Base-by-base conservation (phyloP, 2,888 invertebrate genomes). In the Euzetes globulus region DNA sequence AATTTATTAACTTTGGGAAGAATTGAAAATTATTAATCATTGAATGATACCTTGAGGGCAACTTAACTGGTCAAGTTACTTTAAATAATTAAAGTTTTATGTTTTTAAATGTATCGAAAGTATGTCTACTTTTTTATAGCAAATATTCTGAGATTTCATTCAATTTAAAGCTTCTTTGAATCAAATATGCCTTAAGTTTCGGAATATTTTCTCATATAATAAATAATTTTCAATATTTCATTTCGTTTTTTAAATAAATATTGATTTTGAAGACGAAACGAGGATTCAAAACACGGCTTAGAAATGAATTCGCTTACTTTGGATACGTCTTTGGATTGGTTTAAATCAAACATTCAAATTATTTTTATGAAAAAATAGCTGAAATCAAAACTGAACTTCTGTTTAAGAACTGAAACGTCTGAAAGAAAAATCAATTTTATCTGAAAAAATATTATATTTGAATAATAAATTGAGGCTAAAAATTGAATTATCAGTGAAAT, bases 401-500 rank as follows among this genome's bases (percentile, higher is more conserved):
- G 55, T 55, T 55, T 19, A 55, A 22, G 22, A 55, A 22, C 3
- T 22, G 55, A 22, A 19, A 22, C 22, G 17, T 22, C 22, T 55
- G 25, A 55, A 22, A 22, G n/a, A 55, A 55, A 55, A 55, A 19
- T 22, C 2, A 55, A 19, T 55, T 55, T 55, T 17, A 7, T 7
- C 55, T n/a, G 22, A 55, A 55, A 5, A 55, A 19, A 55, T 55
- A 55, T 55, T 55, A 19, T 55, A 55, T 55, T 55, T 55, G 55
- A 55, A 55, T 55, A 55, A 55, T 55, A 55, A 55, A 55, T 55
- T 55, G 55, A 55, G n/a, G 55, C 55, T 22, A 22, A 55, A 55
- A 55, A 55, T 55, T 55, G 55, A 22, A 55, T 55, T 55, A 55
- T 55, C 55, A 55, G 3, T 19, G 55, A 55, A 55, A 55, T n/a